Percentiles rank a stretch among this genome's conserved stretches.
Conservation (phyloP, 2,797 vertebrate species). For the Hyperoplus immaculatus region DNA sequence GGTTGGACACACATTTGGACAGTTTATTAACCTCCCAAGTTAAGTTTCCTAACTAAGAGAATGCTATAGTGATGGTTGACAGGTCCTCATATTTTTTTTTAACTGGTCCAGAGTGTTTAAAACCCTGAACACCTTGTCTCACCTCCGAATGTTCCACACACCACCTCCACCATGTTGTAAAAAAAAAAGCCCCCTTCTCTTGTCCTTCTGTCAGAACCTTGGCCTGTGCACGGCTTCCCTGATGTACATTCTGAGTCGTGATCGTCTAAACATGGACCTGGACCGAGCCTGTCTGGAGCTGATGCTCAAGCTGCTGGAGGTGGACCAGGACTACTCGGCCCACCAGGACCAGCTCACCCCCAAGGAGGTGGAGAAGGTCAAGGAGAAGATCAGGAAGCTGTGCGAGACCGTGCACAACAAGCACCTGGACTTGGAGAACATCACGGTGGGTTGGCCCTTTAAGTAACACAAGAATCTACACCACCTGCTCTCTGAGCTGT, state of each 20-base stretch:
- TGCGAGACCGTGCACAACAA: constrained; percentile 99
- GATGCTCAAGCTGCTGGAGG: constrained; percentile 96
- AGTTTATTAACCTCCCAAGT: not conserved
- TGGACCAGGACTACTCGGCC: constrained; percentile 90
- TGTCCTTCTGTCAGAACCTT: constrained; percentile 88
- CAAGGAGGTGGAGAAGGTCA: constrained; percentile 98
- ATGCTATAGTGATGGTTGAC: not conserved
- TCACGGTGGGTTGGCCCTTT: constrained; percentile 88
- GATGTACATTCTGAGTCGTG: constrained; percentile 98
- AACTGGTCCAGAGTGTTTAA: not conserved
- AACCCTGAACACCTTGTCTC: not conserved
- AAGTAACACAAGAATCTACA: not conserved
- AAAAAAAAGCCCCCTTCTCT: not conserved
- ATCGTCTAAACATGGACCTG: constrained; percentile 99
- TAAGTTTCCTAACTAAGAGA: not conserved
- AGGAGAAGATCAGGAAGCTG: constrained; percentile 97
- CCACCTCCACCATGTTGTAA: constrained; percentile 10
- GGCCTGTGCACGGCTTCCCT: constrained; percentile 96
- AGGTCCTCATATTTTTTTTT: not conserved
- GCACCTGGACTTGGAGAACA: constrained; percentile 98
- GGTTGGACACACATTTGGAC: not conserved
- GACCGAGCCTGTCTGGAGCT: constrained; percentile 97
- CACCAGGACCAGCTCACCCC: constrained; percentile 91
- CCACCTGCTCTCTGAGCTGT: not conserved
- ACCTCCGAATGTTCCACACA: not conserved